These are phyloP conservation scores for Cryptus viduatorius DNA, from an alignment of 2,888 invertebrate species.

Conservation along the genomic window DNA sequence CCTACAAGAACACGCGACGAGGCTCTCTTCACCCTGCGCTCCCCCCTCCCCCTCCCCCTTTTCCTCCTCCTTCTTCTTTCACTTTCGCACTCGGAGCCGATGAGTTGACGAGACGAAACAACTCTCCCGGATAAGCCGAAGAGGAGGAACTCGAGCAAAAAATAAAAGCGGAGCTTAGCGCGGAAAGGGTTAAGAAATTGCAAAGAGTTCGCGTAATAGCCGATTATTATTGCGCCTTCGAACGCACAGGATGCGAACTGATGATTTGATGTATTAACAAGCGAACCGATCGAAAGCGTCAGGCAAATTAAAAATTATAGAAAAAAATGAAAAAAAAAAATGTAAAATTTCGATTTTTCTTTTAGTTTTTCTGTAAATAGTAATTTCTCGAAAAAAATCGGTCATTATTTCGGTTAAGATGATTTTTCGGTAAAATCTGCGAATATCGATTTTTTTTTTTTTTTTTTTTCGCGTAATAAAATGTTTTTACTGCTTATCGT, in stretches of 20 bases:
- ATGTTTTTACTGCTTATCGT: slow-evolving; percentile 37
- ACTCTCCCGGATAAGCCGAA: slow-evolving; percentile 34
- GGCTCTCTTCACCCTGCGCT: not conserved
- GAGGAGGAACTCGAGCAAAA: slow-evolving; percentile 45
- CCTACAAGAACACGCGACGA: slow-evolving; percentile 69
- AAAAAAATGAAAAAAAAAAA: no score
- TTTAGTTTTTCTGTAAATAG: no score
- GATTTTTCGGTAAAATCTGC: not conserved
- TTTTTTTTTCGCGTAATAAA: not conserved
- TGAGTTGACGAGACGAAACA: slow-evolving; percentile 51
- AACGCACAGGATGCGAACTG: not conserved
- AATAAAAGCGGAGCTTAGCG: not conserved
- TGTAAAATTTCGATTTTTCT: no score
- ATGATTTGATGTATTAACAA: not conserved
- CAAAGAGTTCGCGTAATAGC: slow-evolving; percentile 9
- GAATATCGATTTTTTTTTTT: not conserved
- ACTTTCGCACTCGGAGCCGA: slow-evolving; percentile 27
- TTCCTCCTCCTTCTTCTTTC: not conserved
- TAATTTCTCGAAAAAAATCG: not conserved
- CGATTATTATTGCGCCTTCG: slow-evolving; percentile 27
- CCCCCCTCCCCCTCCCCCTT: no score
- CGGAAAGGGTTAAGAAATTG: slow-evolving; percentile 36
- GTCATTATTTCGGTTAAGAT: not conserved
- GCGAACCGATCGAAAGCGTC: not conserved
- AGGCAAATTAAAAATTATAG: not conserved